Evolutionary conservation across 1,140 invertebrate species (phyloP), one percentile per base, ranked within the genome.

Genomic region (Calephelis nemesis): DNA sequence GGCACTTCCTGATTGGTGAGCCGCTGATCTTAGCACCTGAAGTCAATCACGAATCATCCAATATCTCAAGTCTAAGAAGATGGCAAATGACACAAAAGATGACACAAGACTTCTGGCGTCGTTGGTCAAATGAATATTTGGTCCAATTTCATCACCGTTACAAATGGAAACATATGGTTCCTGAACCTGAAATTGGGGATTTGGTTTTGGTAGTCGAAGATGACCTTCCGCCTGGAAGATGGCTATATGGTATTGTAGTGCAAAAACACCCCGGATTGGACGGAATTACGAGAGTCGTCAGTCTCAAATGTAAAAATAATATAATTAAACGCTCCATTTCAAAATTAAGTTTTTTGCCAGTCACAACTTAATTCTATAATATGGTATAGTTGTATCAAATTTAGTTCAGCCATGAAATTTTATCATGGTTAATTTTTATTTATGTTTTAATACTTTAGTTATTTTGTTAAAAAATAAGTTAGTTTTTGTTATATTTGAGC

Each of bases 1-100:
- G 70, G 4, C 66, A 68, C 60, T 72, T 72, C 39, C 62, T 72
- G 13, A 15, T 72, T n/a, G 66, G 70, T 5, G 70, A 72, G 47
- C 66, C 62, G 3, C 12, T 72, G 9, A 47, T 72, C 50, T 19
- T 62, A 50, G 50, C 60, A n/a, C 67, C 71, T 13, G 67, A 73
- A 4, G 15, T 19, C 4, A 63, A 63, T n/a, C 67, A 66, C 58
- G 60, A 54, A 30, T 5, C 52, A 9, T 54, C 52, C 9, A 54
- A 30, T 10, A 54, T 54, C 7, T 19, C 52, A 19, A 54, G 15
- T 8, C 15, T 54, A 2, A 7, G 52, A 10, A 54, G 52, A 15
- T 54, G 52, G 52, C 52, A 54, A 54, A 9, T 54, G 7, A 54
- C 52, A 13, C 52, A 54, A 54, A 54, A 54, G 19, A 54, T 54